phyloP scores from a whole-genome alignment of 2,113 vertebrate species.

The Bettongia penicillata region DNA sequence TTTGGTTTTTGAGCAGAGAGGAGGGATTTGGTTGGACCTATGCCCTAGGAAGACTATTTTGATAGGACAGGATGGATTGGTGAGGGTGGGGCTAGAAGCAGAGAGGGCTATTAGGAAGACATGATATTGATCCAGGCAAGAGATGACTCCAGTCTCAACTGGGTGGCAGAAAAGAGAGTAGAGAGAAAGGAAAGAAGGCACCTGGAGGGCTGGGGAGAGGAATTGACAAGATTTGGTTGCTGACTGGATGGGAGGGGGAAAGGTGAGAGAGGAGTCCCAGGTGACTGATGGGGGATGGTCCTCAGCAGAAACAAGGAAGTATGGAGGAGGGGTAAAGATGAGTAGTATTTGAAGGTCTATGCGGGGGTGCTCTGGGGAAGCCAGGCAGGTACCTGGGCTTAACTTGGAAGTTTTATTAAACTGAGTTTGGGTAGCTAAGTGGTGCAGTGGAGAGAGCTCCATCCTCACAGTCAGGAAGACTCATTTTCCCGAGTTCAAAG shows the following conservation, averaged over 20 bases:
- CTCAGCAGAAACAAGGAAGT: not conserved
- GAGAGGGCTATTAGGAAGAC: not conserved
- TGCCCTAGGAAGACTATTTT: not conserved
- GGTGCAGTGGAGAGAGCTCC: not conserved
- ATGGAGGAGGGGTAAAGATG: not conserved
- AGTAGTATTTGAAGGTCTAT: not conserved
- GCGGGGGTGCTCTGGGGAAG: not conserved
- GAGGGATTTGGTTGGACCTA: not conserved
- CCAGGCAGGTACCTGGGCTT: not conserved
- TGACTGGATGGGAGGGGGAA: not conserved
- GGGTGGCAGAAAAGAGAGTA: not conserved
- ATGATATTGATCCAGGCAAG: not conserved
- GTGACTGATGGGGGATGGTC: not conserved
- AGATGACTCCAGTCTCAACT: not conserved
- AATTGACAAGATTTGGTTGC: not conserved
- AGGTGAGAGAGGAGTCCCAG: not conserved
- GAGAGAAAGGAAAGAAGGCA: fast-evolving
- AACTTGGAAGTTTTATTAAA: not conserved
- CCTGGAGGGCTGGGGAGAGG: not conserved
- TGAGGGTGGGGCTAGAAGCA: not conserved
- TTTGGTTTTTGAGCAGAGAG: not conserved
- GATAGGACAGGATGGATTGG: not conserved
- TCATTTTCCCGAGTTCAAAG: not conserved
- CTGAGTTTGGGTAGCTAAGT: not conserved
- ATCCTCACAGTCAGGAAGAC: not conserved